A percentile compares a stretch with the other conserved stretches of the same genome.
Conservation (phyloP, 2,888 invertebrate species). For the Acanthosepion pharaonis region DNA sequence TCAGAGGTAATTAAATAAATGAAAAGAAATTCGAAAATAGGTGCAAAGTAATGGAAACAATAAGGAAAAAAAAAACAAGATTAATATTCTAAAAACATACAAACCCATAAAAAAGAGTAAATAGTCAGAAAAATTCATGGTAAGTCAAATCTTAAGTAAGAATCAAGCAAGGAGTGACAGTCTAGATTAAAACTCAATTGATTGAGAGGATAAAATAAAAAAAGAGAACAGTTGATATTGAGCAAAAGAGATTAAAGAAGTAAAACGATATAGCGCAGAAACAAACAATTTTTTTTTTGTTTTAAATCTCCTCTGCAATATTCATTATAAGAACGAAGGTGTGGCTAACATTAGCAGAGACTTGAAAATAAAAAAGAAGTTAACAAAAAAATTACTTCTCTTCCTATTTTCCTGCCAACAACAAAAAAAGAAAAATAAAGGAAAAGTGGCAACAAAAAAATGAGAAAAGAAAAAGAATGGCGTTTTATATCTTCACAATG, state of each 20-base stretch:
- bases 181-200: too few relatives aligned
- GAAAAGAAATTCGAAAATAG: too few relatives aligned
- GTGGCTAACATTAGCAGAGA: neutral
- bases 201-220: too few relatives aligned
- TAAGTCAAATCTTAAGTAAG: too few relatives aligned
- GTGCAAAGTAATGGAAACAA: too few relatives aligned
- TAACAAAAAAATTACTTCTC: neutral
- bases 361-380: neutral
- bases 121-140: too few relatives aligned
- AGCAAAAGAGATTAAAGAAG: neutral
- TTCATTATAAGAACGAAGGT: neutral
- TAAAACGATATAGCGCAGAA: neutral
- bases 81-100: too few relatives aligned
- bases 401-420: neutral
- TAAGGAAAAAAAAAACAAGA: too few relatives aligned
- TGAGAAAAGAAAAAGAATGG: neutral
- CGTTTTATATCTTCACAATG: conserved; percentile 15
- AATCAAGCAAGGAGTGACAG: too few relatives aligned
- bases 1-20: too few relatives aligned
- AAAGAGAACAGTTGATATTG: too few relatives aligned
- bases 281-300: neutral
- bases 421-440: neutral
- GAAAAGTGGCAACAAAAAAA: neutral
- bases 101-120: too few relatives aligned
- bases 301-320: neutral